A percentile compares a stretch with the other conserved stretches of the same genome.
phyloP scores from a whole-genome alignment of 1,140 invertebrate genomes.

The Drosophila miranda region DNA sequence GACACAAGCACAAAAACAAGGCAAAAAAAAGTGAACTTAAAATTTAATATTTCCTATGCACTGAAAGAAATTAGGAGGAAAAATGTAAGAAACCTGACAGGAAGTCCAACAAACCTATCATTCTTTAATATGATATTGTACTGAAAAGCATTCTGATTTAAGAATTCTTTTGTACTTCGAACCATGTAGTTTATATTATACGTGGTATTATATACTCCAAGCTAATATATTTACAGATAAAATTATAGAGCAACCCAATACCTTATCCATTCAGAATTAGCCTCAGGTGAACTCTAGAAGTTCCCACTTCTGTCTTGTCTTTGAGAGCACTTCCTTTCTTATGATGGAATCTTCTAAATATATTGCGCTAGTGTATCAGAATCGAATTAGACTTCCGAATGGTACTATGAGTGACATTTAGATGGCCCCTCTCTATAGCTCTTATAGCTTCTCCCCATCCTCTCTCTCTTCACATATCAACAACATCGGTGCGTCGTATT shows the following conservation, averaged over 20 bases:
- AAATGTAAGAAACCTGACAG: too few species aligned
- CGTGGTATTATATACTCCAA: too few species aligned
- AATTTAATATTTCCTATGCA: slow-evolving; percentile 38
- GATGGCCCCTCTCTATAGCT: slow-evolving; percentile 12
- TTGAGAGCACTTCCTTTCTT: too few species aligned
- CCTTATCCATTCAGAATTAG: neutral
- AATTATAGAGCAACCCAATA: too few species aligned
- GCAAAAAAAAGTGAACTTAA: slow-evolving; percentile 33
- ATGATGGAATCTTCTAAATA: slow-evolving; percentile 16
- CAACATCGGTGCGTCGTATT: slow-evolving; percentile 41
- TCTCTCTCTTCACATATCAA: slow-evolving; percentile 14
- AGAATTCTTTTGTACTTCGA: neutral
- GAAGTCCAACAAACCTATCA: too few species aligned
- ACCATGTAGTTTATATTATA: too few species aligned
- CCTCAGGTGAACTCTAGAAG: neutral
- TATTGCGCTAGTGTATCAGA: slow-evolving; percentile 10
- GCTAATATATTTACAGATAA: too few species aligned
- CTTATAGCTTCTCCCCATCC: slow-evolving; percentile 1
- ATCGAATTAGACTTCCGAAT: slow-evolving; percentile 2
- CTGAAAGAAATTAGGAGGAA: slow-evolving; percentile 1
- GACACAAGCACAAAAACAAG: slow-evolving; percentile 15
- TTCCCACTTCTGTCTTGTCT: neutral
- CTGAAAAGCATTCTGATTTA: too few species aligned
- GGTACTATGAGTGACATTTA: slow-evolving; percentile 2
- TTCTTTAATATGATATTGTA: too few species aligned